These are phyloP conservation scores for Zaprionus gabonicus DNA, from an alignment of 1,140 invertebrate genomes.

Conservation along the genomic window DNA sequence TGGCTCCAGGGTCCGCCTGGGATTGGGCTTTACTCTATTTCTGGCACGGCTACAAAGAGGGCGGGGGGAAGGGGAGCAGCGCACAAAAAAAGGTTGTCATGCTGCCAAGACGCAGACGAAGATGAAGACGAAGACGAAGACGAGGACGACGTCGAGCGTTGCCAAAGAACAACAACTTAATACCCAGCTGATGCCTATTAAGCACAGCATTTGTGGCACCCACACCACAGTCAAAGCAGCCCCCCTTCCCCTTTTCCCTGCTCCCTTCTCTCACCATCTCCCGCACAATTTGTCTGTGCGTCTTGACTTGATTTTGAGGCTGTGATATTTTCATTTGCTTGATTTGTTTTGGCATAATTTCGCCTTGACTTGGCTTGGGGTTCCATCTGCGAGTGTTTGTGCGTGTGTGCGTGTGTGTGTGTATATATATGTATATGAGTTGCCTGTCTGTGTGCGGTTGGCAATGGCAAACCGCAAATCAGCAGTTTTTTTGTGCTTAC, in stretches of 20 bases:
- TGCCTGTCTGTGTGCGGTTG: constrained; percentile 15
- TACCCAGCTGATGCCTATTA: constrained; percentile 83
- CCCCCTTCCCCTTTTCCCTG: not conserved
- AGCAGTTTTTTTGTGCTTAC: constrained; percentile 50
- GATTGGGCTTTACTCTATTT: constrained; percentile 11
- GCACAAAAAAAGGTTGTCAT: constrained; percentile 52
- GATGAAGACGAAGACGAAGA: constrained; percentile 59
- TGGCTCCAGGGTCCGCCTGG: not conserved
- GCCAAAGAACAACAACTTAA: constrained; percentile 77
- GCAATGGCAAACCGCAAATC: constrained; percentile 73
- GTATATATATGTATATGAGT: constrained; percentile 11
- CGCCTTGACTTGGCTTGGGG: constrained; percentile 35
- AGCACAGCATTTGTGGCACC: constrained; percentile 80
- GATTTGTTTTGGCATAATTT: constrained; percentile 83
- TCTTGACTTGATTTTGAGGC: constrained; percentile 74
- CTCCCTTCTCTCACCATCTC: not conserved
- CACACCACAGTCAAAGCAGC: not conserved
- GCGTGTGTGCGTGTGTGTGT: constrained; percentile 15
- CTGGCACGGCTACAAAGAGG: not conserved
- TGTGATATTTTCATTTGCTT: constrained; percentile 82
- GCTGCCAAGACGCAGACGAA: constrained; percentile 60
- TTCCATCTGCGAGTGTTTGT: constrained; percentile 35
- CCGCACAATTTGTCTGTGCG: constrained; percentile 39
- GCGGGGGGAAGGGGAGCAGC: no score
- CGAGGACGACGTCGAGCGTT: constrained; percentile 10